phyloP scores from a whole-genome alignment of 2,888 invertebrate genomes.

The Diogma glabrata region DNA sequence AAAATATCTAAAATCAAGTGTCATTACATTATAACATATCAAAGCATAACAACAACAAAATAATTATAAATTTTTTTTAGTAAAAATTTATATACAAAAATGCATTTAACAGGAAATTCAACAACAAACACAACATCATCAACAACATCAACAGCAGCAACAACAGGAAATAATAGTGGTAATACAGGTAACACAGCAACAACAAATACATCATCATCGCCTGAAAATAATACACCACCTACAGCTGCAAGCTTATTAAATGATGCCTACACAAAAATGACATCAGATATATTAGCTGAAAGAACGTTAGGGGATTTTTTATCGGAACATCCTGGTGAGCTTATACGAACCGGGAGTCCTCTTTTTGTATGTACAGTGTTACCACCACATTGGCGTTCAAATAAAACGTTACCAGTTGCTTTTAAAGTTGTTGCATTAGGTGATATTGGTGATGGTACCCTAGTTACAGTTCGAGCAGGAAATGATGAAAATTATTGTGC shows the following conservation, averaged over 20 bases:
- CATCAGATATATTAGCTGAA: conserved; percentile 81
- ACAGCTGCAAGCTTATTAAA: conserved; percentile 57
- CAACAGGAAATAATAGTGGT: conserved; percentile 21
- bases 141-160: conserved; percentile 15
- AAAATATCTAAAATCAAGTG: too few species aligned
- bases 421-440: conserved; percentile 94
- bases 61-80: too few species aligned
- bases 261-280: conserved; percentile 80
- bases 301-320: conserved; percentile 75
- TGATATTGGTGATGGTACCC: conserved; percentile 90
- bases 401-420: conserved; percentile 93
- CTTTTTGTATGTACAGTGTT: conserved; percentile 91
- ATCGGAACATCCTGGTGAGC: conserved; percentile 83
- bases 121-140: conserved; percentile 18
- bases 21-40: too few species aligned
- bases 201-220: conserved; percentile 34
- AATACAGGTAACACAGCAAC: conserved; percentile 24
- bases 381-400: conserved; percentile 95
- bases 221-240: conserved; percentile 54
- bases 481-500: conserved; percentile 98
- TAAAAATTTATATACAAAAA: conserved; percentile 18
- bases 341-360: conserved; percentile 85
- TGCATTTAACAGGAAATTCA: conserved; percentile 24
- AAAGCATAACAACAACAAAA: conserved; percentile 1
- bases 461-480: conserved; percentile 90